phyloP scores from a whole-genome alignment of 2,797 vertebrate species.

The Poeciliopsis infans region DNA sequence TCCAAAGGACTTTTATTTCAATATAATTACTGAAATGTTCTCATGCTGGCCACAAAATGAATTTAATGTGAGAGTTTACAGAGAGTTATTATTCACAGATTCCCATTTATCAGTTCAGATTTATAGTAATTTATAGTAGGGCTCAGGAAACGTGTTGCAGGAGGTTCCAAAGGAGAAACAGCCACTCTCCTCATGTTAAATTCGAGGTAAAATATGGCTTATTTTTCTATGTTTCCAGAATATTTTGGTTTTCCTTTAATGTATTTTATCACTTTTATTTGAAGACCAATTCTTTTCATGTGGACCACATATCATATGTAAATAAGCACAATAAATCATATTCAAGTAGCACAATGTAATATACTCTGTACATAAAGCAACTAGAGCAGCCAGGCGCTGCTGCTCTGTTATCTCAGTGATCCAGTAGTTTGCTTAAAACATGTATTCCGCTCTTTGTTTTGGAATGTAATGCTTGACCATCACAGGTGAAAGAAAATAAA shows the following conservation, averaged over 20 bases:
- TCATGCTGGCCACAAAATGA: slow-evolving; percentile 31
- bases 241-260: slow-evolving; percentile 64
- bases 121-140: slow-evolving; percentile 34
- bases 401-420: slow-evolving; percentile 39
- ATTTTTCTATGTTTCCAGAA: slow-evolving; percentile 64
- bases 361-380: slow-evolving; percentile 65
- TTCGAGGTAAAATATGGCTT: slow-evolving; percentile 47
- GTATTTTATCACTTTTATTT: slow-evolving; percentile 45
- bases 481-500: slow-evolving; percentile 24
- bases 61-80: slow-evolving; percentile 28
- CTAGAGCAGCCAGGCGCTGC: slow-evolving; percentile 44
- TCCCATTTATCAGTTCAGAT: slow-evolving; percentile 28
- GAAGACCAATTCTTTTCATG: slow-evolving; percentile 41
- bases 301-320: slow-evolving; percentile 56
- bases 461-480: slow-evolving; percentile 33
- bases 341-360: slow-evolving; percentile 68
- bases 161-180: slow-evolving; percentile 56
- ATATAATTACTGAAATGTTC: slow-evolving; percentile 22
- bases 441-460: slow-evolving; percentile 42
- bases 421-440: slow-evolving; percentile 53
- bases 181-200: slow-evolving; percentile 52
- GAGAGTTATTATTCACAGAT: slow-evolving; percentile 24
- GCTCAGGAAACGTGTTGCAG: slow-evolving; percentile 36
- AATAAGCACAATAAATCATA: slow-evolving; percentile 67
- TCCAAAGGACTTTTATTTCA: slow-evolving; percentile 37